Conservation (phyloP, 2,113 vertebrate genomes). For the Cariama cristata region DNA sequence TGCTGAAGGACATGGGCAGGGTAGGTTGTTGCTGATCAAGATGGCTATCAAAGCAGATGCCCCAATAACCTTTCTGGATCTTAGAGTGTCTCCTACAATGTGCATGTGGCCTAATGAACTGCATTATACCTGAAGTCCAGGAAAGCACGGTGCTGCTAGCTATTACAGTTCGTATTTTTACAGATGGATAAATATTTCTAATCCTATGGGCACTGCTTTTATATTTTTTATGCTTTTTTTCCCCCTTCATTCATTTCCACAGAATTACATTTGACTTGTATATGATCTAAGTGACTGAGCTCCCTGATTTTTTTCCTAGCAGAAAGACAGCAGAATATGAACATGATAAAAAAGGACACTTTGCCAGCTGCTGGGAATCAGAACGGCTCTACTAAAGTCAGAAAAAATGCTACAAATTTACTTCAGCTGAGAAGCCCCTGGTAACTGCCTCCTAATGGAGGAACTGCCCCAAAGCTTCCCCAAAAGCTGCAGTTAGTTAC, state of each 20-base stretch:
- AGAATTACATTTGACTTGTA: background rate
- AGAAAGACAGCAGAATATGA: background rate
- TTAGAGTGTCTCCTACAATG: background rate
- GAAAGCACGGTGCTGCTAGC: background rate
- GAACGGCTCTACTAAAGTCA: background rate
- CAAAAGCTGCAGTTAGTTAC: background rate
- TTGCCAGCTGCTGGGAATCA: background rate
- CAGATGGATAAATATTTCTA: background rate
- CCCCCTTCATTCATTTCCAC: background rate
- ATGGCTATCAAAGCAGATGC: background rate
- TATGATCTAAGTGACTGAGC: background rate
- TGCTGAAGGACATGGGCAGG: background rate
- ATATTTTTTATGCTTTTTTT: background rate
- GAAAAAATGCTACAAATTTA: background rate
- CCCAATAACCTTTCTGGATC: background rate
- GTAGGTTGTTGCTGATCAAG: accelerated
- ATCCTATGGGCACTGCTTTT: background rate
- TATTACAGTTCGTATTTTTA: background rate
- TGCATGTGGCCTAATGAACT: background rate
- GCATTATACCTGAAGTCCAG: background rate
- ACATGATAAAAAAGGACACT: background rate
- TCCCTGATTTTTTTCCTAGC: background rate
- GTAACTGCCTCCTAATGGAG: background rate
- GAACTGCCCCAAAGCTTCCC: background rate
- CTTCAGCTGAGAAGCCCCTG: background rate